Base-by-base conservation (phyloP, 2,888 invertebrate genomes). In the Petrolisthes cinctipes region DNA sequence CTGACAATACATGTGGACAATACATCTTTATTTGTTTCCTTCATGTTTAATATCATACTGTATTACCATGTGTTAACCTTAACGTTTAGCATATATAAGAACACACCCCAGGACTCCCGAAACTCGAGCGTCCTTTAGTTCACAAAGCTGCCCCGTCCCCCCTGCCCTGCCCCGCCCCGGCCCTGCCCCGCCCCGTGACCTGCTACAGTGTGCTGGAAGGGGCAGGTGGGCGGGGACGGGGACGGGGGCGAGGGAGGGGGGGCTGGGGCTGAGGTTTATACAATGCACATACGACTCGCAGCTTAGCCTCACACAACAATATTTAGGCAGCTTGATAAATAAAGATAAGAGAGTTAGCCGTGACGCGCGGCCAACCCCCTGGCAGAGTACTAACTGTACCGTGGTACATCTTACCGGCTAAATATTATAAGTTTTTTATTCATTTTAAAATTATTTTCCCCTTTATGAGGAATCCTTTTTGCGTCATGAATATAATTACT, bases 241-340 rank as follows among this genome's bases (percentile, higher is more conserved):
- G 78, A 53, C n/a, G 86, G 51, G 37, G 81, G 81, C 9, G 56
- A 53, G 51, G 86, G 75, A 20, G 57, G 73, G 81, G 54, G 71
- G 80, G 23, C 23, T 14, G 81, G 71, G 81, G 75, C 80, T 81
- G 75, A 73, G 81, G 86, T 86, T 86, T 86, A 86, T 81, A 86
- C 86, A 86, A 86, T 86, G 86, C 86, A 86, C 86, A 86, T 86
- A 86, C 86, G 86, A 86, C 81, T 86, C 86, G 81, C 86, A 81
- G 86, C 86, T 76, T 86, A 86, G 80, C 81, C 86, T 86, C 86
- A 86, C 86, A 86, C 86, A 86, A 86, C 86, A 86, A 86, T 86
- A 86, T 80, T 86, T 86, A 86, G 86, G 86, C 86, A 86, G 86
- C 86, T 86, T 81, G 86, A 86, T 86, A 81, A 86, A 86, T 86